Conservation (phyloP, 1,140 invertebrate genomes). For the Nasonia giraulti region DNA sequence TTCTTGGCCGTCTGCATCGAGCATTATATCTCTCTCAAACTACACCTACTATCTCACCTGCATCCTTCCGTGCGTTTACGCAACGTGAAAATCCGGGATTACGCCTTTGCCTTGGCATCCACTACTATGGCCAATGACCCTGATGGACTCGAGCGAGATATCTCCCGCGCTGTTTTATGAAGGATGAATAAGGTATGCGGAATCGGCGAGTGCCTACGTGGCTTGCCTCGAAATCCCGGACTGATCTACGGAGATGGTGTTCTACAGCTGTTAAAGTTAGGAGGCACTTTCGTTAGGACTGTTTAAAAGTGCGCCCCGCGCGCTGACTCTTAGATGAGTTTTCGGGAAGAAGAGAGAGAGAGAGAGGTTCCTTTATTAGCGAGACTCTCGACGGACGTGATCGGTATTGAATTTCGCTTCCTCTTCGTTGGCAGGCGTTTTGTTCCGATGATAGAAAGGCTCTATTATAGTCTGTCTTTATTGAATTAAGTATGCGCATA, state of each 20-base stretch:
- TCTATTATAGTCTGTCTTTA: not conserved
- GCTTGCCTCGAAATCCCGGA: not conserved
- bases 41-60: not conserved
- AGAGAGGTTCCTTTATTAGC: not conserved
- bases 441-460: not conserved
- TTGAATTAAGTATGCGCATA: not conserved
- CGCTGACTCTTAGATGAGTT: not conserved
- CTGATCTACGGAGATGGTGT: not conserved
- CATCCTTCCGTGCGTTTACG: not conserved
- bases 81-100: not conserved
- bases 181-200: not conserved
- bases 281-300: not conserved
- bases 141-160: not conserved
- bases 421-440: not conserved
- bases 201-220: not conserved
- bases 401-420: not conserved
- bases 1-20: no score
- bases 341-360: not conserved
- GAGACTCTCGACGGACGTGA: not conserved
- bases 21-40: not conserved
- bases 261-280: not conserved
- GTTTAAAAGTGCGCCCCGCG: not conserved
- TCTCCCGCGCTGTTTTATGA: not conserved
- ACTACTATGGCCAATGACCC: not conserved
- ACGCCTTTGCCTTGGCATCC: not conserved